Evolutionary conservation across 2,797 vertebrate species (phyloP).

Genomic region (Ceyx erithaca): DNA sequence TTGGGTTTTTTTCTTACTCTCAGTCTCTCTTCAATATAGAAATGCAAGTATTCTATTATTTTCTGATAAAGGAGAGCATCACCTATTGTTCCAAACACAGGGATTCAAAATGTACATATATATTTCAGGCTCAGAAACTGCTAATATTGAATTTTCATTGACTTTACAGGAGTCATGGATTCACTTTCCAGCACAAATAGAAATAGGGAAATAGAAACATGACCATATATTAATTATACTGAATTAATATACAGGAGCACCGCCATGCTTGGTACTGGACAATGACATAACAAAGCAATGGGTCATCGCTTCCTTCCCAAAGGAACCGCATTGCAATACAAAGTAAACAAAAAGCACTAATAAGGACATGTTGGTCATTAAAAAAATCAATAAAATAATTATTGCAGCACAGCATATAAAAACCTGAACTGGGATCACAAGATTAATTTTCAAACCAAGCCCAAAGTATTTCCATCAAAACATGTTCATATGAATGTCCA

Average conservation of each 20-base stretch:
- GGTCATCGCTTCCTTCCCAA: neutral
- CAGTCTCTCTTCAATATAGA: neutral
- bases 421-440: neutral
- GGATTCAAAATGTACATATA: neutral
- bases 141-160: neutral
- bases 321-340: neutral
- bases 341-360: neutral
- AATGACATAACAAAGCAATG: neutral
- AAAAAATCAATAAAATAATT: neutral
- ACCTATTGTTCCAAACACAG: neutral
- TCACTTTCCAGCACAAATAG: neutral
- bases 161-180: neutral
- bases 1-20: neutral
- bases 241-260: neutral
- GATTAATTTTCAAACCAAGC: conserved; percentile 15
- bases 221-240: neutral
- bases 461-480: neutral
- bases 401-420: neutral
- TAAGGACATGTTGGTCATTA: neutral
- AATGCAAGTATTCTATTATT: neutral
- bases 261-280: neutral
- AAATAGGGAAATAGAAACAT: neutral
- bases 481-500: neutral
- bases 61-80: conserved; percentile 2
- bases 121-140: neutral